Percentiles rank a stretch among this genome's conserved stretches.
Evolutionary conservation across 2,888 invertebrate species (phyloP).

Genomic region (Pharmacophagus antenor): DNA sequence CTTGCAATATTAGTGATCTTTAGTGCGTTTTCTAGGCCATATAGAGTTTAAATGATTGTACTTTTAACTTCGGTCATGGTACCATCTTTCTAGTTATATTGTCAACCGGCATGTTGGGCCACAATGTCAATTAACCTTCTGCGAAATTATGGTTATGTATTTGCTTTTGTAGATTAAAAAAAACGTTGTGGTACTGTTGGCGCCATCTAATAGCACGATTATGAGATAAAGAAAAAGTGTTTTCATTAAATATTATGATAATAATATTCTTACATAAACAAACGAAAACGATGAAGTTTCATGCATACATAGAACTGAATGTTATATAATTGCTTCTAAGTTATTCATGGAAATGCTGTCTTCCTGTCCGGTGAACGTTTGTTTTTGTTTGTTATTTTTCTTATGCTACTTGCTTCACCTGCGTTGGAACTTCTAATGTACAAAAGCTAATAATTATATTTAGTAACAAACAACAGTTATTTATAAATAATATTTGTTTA

Average conservation of each 20-base stretch:
- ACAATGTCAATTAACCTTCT: too few species aligned
- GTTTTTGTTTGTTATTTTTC: background rate
- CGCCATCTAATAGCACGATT: background rate
- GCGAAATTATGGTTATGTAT: background rate
- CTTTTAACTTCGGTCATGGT: too few species aligned
- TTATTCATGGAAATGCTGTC: slow-evolving; percentile 18
- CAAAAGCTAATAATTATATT: too few species aligned
- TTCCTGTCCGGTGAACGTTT: background rate
- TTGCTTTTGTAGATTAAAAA: background rate
- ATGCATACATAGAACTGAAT: slow-evolving; percentile 6
- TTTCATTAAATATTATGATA: background rate
- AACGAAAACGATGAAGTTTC: background rate
- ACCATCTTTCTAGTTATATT: too few species aligned
- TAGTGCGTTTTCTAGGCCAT: too few species aligned
- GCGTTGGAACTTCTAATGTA: background rate
- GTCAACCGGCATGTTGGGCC: too few species aligned
- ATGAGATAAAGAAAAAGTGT: background rate
- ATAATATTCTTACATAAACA: background rate
- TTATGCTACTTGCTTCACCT: background rate
- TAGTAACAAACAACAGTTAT: background rate
- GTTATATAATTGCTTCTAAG: slow-evolving; percentile 15
- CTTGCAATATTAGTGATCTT: too few species aligned
- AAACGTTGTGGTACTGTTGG: background rate
- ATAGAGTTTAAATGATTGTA: too few species aligned
- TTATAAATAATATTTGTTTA: background rate